Conservation (phyloP, 2,888 invertebrate species). For the Abrostola tripartita region DNA sequence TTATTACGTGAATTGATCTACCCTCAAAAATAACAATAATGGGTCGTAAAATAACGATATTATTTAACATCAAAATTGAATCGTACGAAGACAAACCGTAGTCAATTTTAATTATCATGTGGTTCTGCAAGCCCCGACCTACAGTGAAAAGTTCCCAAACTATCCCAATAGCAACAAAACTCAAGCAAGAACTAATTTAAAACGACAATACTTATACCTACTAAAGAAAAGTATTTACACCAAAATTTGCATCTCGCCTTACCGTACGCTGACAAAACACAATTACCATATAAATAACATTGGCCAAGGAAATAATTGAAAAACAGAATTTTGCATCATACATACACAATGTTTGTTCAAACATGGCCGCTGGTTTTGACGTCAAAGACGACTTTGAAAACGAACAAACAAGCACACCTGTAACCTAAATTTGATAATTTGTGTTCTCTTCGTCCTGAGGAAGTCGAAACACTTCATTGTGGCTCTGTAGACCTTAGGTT, state of each 20-base stretch:
- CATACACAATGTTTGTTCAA: conserved; percentile 15
- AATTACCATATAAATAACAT: conserved; percentile 12
- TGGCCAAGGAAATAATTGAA: conserved; percentile 22
- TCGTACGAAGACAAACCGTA: no score
- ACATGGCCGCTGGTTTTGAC: conserved; percentile 33
- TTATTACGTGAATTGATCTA: no score
- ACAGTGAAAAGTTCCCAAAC: no score
- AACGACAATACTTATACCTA: neutral
- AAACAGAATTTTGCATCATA: conserved; percentile 18
- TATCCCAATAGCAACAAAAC: neutral
- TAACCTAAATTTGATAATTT: conserved; percentile 50
- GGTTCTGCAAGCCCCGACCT: no score
- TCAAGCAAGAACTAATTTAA: neutral
- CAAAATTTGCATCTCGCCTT: neutral
- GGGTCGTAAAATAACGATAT: no score
- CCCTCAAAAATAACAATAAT: no score
- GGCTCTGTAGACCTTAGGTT: no score
- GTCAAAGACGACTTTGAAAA: conserved; percentile 50
- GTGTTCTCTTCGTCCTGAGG: conserved; percentile 22
- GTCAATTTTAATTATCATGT: no score
- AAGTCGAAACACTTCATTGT: conserved; percentile 13
- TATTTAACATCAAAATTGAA: no score
- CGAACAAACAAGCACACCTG: conserved; percentile 46
- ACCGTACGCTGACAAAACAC: neutral
- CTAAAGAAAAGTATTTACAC: neutral